phyloP scores from a whole-genome alignment of 2,888 invertebrate species.

The Tyria jacobaeae region DNA sequence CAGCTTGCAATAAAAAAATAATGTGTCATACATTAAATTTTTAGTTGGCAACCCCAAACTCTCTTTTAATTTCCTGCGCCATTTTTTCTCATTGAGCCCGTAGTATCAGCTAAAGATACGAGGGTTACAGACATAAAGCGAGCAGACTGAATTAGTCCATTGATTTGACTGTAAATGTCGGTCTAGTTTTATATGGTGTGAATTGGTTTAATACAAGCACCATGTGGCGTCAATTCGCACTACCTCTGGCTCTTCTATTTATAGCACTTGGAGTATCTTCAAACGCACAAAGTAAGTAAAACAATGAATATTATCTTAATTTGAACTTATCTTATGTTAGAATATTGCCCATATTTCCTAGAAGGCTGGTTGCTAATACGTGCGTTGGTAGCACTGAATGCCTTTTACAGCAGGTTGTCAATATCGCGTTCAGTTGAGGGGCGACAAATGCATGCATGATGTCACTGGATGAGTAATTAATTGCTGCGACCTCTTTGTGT shows the following conservation, averaged over 20 bases:
- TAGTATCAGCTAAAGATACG: background rate
- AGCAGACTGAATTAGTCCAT: background rate
- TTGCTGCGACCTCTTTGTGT: conserved; percentile 27
- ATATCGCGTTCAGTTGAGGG: conserved; percentile 34
- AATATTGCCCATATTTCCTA: background rate
- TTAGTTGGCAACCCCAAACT: background rate
- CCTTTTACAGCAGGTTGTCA: conserved; percentile 25
- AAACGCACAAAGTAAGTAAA: conserved; percentile 71
- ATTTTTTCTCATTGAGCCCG: conserved; percentile 20
- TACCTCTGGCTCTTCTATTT: conserved; percentile 69
- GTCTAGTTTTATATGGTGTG: conserved; percentile 22
- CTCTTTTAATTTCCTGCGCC: conserved; percentile 1
- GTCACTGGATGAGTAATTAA: conserved; percentile 60
- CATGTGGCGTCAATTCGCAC: conserved; percentile 47
- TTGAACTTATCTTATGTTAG: background rate
- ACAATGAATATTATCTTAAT: conserved; percentile 4
- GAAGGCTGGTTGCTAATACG: background rate
- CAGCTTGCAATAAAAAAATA: no score
- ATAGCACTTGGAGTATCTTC: conserved; percentile 66
- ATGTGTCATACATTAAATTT: no score
- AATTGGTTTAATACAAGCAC: conserved; percentile 24
- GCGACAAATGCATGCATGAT: conserved; percentile 52
- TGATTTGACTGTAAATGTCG: background rate
- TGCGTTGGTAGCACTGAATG: conserved; percentile 1
- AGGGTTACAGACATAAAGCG: background rate